phyloP scores from a whole-genome alignment of 1,140 invertebrate species.

The Bombus impatiens region DNA sequence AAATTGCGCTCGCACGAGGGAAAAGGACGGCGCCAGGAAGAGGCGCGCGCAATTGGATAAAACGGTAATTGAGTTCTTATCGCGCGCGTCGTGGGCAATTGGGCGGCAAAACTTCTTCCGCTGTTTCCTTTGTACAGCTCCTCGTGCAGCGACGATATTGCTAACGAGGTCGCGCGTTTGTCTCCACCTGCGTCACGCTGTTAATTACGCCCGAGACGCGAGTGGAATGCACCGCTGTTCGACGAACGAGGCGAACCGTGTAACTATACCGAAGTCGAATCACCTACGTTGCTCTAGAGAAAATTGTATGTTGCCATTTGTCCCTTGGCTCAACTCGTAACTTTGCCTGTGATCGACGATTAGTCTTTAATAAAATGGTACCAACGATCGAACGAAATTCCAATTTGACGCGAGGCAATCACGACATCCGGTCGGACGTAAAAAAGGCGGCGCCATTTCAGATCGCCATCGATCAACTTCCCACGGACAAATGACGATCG shows the following conservation, averaged over 20 bases:
- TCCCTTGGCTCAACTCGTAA: not conserved
- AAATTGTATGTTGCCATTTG: not conserved
- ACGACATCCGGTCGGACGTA: not conserved
- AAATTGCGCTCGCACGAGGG: not conserved
- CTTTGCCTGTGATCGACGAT: not conserved
- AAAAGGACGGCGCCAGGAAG: conserved; percentile 27
- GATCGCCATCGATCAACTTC: conserved; percentile 35
- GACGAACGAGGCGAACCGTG: not conserved
- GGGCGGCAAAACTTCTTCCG: conserved; percentile 57
- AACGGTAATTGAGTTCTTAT: conserved; percentile 71
- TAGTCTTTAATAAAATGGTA: not conserved
- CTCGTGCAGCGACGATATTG: conserved; percentile 42
- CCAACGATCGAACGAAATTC: not conserved
- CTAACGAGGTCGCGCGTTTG: conserved; percentile 50
- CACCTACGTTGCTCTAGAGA: not conserved
- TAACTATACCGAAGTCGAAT: not conserved
- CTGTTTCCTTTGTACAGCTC: conserved; percentile 17
- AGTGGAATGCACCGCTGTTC: not conserved
- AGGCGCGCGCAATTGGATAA: conserved; percentile 59
- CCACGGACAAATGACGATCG: conserved; percentile 32
- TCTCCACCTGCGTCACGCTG: conserved; percentile 28
- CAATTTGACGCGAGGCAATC: not conserved
- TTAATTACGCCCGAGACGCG: conserved; percentile 24
- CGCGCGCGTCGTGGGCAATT: conserved; percentile 57
- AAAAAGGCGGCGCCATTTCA: not conserved